Percentiles rank a stretch among this genome's conserved stretches.
phyloP scores from a whole-genome alignment of 2,888 invertebrate genomes.

The Latheticus oryzae region DNA sequence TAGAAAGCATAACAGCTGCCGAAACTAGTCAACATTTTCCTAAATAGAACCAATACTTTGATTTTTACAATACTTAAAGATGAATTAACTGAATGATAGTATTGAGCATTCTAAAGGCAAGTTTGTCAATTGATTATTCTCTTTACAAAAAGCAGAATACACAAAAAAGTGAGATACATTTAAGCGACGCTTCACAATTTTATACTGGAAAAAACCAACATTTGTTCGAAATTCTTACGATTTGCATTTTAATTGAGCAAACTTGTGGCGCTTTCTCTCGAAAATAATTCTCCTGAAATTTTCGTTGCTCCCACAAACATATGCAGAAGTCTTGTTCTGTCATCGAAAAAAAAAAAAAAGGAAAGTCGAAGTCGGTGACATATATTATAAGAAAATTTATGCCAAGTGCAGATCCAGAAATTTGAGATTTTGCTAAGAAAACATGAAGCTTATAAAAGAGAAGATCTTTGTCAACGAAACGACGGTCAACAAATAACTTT shows the following conservation, averaged over 20 bases:
- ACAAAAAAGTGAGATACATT: too few species aligned
- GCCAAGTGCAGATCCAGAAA: conserved; percentile 17
- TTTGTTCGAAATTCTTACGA: conserved; percentile 18
- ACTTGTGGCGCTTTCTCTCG: conserved; percentile 3
- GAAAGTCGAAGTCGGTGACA: conserved; percentile 10
- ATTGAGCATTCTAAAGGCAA: too few species aligned
- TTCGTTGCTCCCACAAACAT: conserved; percentile 4
- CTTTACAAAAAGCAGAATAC: too few species aligned
- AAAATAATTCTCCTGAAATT: conserved; percentile 11
- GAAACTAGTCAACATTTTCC: too few species aligned
- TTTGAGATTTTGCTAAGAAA: conserved; percentile 18
- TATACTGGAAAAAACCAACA: too few species aligned
- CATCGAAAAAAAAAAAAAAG: conserved; percentile 8
- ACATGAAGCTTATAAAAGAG: conserved; percentile 4
- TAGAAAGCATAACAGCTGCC: too few species aligned
- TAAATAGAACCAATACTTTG: too few species aligned
- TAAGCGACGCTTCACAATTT: too few species aligned
- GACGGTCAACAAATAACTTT: conserved; percentile 26
- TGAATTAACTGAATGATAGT: too few species aligned
- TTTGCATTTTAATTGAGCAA: conserved; percentile 24
- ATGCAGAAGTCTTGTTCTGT: conserved; percentile 3
- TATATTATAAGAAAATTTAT: conserved; percentile 12
- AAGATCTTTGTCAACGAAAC: conserved; percentile 19
- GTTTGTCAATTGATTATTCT: too few species aligned
- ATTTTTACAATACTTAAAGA: too few species aligned